Conservation (phyloP, 2,888 invertebrate species). For the Nephrocerus scutellatus region DNA sequence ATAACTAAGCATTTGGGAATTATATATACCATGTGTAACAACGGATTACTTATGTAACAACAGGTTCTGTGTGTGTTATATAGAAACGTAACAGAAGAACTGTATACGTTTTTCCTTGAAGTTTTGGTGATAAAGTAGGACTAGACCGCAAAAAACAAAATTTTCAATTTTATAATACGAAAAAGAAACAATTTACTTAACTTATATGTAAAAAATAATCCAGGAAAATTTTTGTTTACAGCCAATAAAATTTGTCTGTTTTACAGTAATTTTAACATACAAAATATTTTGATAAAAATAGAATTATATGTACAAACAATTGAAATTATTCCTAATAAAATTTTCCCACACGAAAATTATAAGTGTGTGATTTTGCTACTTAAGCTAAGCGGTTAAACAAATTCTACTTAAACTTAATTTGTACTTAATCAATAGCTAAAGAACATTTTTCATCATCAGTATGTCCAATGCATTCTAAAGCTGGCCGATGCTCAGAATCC, state of each 20-base stretch:
- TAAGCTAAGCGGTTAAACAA: not conserved
- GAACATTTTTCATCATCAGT: slow-evolving; percentile 54
- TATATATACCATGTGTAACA: too few relatives aligned
- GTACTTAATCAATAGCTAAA: slow-evolving; percentile 43
- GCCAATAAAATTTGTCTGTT: not conserved
- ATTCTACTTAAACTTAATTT: not conserved
- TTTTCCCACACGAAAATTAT: not conserved
- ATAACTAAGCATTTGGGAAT: too few relatives aligned
- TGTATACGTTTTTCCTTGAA: too few relatives aligned
- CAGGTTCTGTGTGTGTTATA: not conserved
- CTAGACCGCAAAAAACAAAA: too few relatives aligned
- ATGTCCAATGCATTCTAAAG: slow-evolving; percentile 74
- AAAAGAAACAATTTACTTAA: too few relatives aligned
- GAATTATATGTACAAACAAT: not conserved
- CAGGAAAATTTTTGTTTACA: not conserved
- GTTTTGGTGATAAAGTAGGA: too few relatives aligned
- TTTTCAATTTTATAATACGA: too few relatives aligned
- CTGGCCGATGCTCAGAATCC: slow-evolving; percentile 87
- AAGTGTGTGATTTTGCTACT: not conserved
- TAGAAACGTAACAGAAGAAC: not conserved
- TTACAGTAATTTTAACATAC: slow-evolving; percentile 1
- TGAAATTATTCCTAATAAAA: slow-evolving; percentile 1
- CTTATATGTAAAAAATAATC: too few relatives aligned
- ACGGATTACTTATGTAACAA: not conserved
- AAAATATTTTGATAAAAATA: not conserved